phyloP scores from a whole-genome alignment of 2,797 vertebrate genomes.

The Triplophysa yarkandensis region DNA sequence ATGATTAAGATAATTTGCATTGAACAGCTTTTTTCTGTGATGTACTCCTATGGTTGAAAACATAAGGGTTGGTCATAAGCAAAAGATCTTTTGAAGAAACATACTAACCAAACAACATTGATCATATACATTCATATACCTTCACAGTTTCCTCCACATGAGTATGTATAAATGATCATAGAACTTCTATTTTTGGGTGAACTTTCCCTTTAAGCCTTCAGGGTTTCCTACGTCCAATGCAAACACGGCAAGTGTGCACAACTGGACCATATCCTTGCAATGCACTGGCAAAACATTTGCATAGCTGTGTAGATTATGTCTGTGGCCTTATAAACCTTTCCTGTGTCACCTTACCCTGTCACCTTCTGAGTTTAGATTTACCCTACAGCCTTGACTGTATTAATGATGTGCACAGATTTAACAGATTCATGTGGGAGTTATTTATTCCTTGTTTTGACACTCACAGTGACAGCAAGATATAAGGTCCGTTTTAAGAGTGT shows the following conservation, averaged over 20 bases:
- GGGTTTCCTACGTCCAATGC: neutral
- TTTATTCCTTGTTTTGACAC: slow-evolving; percentile 41
- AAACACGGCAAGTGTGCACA: neutral
- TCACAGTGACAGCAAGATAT: slow-evolving; percentile 14
- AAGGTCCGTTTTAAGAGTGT: slow-evolving; percentile 15
- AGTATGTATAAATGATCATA: too few relatives aligned
- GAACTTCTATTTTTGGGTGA: too few relatives aligned
- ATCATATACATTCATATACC: too few relatives aligned
- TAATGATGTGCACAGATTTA: slow-evolving; percentile 31
- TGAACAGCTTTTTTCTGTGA: neutral
- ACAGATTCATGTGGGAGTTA: slow-evolving; percentile 24
- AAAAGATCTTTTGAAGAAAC: too few relatives aligned
- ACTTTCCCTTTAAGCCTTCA: neutral
- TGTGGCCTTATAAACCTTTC: neutral
- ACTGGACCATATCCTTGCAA: neutral
- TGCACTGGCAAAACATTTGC: neutral
- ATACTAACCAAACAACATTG: too few relatives aligned
- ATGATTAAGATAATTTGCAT: neutral
- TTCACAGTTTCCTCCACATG: too few relatives aligned
- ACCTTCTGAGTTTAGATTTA: neutral
- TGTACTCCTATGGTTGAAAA: too few relatives aligned
- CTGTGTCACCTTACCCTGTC: too few relatives aligned
- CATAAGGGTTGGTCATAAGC: too few relatives aligned
- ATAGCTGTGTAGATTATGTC: neutral
- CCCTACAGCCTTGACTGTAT: slow-evolving; percentile 26